These are phyloP conservation scores for Leptura quadrifasciata DNA, from an alignment of 2,888 invertebrate genomes.

Conservation along the genomic window DNA sequence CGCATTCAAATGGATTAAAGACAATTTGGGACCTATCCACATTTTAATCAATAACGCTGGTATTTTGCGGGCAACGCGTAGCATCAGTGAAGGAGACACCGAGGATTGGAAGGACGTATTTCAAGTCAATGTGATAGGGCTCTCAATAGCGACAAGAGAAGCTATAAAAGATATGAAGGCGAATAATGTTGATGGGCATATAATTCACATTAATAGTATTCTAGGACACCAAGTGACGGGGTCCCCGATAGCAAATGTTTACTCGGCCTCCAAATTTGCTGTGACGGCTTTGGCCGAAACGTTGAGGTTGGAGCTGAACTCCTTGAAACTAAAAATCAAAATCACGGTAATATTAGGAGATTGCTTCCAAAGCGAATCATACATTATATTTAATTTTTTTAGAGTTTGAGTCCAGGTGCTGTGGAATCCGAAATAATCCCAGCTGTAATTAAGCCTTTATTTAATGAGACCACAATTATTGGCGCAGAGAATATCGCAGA, in stretches of 20 bases:
- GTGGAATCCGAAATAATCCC: slow-evolving; percentile 24
- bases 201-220: slow-evolving; percentile 54
- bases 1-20: too few relatives aligned
- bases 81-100: slow-evolving; percentile 28
- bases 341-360: too few relatives aligned
- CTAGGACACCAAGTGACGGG: neutral
- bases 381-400: neutral
- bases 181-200: slow-evolving; percentile 58
- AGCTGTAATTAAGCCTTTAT: neutral
- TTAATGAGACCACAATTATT: slow-evolving; percentile 1
- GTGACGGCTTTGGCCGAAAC: neutral
- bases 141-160: slow-evolving; percentile 48
- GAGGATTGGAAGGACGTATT: slow-evolving; percentile 54
- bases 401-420: slow-evolving; percentile 38
- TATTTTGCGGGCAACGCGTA: neutral
- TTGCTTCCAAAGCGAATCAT: too few relatives aligned
- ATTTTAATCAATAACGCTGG: slow-evolving; percentile 69
- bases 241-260: neutral
- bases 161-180: slow-evolving; percentile 53
- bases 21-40: too few relatives aligned
- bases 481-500: too few relatives aligned
- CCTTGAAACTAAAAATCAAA: neutral
- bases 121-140: slow-evolving; percentile 56
- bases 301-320: neutral
- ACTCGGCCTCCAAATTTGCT: neutral